These are phyloP conservation scores for Leucozona laternaria DNA, from an alignment of 2,888 invertebrate genomes.

Conservation along the genomic window DNA sequence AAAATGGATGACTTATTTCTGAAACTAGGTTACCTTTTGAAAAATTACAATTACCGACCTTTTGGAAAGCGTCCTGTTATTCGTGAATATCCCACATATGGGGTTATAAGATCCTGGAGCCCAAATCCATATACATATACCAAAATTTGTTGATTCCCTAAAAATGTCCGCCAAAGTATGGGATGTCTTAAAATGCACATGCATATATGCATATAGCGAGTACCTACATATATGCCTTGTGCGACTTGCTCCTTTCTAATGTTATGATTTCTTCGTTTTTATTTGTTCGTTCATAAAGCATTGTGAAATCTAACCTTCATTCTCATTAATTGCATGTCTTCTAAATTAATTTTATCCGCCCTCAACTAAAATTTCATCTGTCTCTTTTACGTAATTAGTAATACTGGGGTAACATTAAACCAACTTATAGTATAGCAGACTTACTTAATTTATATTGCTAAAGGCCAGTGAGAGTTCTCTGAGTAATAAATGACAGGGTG, in stretches of 20 bases:
- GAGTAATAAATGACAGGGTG: conserved; percentile 69
- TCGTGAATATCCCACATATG: too few species aligned
- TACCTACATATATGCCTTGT: too few species aligned
- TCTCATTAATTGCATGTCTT: neutral
- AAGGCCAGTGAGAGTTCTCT: conserved; percentile 42
- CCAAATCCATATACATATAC: too few species aligned
- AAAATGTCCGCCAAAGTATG: too few species aligned
- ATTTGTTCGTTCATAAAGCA: neutral
- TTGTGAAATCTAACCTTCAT: neutral
- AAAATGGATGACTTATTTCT: too few species aligned
- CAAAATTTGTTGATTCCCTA: too few species aligned
- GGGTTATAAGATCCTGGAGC: too few species aligned
- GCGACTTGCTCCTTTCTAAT: neutral
- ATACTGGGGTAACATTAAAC: conserved; percentile 58
- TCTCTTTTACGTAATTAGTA: conserved; percentile 51
- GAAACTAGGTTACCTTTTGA: too few species aligned
- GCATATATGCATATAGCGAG: too few species aligned
- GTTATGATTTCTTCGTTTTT: neutral
- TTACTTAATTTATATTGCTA: conserved; percentile 39
- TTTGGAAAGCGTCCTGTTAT: too few species aligned
- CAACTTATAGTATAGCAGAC: conserved; percentile 4
- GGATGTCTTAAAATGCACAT: too few species aligned
- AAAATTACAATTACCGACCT: too few species aligned
- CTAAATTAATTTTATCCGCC: conserved; percentile 10
- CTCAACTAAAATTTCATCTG: conserved; percentile 4